A percentile compares a stretch with the other conserved stretches of the same genome.
Conservation (phyloP, 2,888 invertebrate species). For the Amphipyra berbera region DNA sequence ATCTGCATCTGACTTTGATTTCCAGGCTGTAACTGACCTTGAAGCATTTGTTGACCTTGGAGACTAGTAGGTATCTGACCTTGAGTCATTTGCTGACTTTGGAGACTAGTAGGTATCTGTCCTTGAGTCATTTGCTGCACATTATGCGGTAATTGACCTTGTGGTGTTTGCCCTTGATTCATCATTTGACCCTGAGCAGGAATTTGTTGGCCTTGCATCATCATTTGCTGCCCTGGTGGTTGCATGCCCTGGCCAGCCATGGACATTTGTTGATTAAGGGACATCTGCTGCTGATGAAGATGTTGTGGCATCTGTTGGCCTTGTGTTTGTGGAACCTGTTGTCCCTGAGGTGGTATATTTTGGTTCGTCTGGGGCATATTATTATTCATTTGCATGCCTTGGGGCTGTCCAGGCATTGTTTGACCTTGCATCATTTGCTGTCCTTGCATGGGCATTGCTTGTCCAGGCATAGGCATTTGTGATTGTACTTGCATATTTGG, state of each 20-base stretch:
- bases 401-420: constrained; percentile 48
- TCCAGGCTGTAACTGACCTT: constrained; percentile 53
- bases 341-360: constrained; percentile 65
- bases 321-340: constrained; percentile 62
- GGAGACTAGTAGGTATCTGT: constrained; percentile 55
- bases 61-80: constrained; percentile 45
- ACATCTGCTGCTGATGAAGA: constrained; percentile 55
- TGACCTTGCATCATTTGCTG: constrained; percentile 51
- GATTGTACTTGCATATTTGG: constrained; percentile 68
- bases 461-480: constrained; percentile 71
- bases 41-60: constrained; percentile 62
- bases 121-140: constrained; percentile 56
- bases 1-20: constrained; percentile 58
- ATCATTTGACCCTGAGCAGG: constrained; percentile 68
- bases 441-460: constrained; percentile 69
- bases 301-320: constrained; percentile 64
- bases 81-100: constrained; percentile 60
- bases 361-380: constrained; percentile 68
- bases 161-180: constrained; percentile 69
- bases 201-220: constrained; percentile 72
- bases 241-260: constrained; percentile 67
- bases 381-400: constrained; percentile 67
- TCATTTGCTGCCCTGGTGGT: constrained; percentile 68
- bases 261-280: constrained; percentile 66
- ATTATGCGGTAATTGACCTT: constrained; percentile 48